Conservation (phyloP, 2,888 invertebrate species). For the Cataglyphis rosenhaueri region DNA sequence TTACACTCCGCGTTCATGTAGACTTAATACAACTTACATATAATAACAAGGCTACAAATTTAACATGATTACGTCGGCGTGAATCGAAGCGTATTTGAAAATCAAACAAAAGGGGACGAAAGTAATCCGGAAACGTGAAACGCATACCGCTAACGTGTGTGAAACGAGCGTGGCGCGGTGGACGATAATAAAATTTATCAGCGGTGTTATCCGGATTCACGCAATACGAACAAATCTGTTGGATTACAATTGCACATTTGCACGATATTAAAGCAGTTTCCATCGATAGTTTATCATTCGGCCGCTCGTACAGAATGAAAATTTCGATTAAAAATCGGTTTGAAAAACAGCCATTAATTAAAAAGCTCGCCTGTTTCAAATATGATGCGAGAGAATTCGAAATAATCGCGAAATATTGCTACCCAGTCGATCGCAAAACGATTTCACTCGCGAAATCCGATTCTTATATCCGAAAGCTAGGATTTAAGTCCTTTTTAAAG, state of each 20-base stretch:
- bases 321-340: conserved; percentile 36
- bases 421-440: background rate
- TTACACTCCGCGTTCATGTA: background rate
- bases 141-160: conserved; percentile 41
- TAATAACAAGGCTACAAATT: conserved; percentile 28
- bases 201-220: conserved; percentile 39
- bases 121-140: conserved; percentile 45
- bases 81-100: conserved; percentile 32
- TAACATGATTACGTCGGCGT: conserved; percentile 22
- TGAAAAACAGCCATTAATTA: background rate
- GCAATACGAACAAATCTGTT: conserved; percentile 35
- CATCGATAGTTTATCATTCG: conserved; percentile 4
- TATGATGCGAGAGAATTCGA: too few species aligned
- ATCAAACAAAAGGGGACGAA: conserved; percentile 34
- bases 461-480: background rate
- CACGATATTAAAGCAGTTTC: conserved; percentile 35
- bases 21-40: background rate
- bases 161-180: conserved; percentile 19
- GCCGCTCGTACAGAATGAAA: background rate
- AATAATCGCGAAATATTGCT: background rate
- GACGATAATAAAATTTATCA: conserved; percentile 53
- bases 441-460: background rate
- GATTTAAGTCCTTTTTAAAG: background rate
- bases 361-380: background rate
- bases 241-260: conserved; percentile 48